Evolutionary conservation across 1,140 invertebrate species (phyloP).

Genomic region (Maniola jurtina): DNA sequence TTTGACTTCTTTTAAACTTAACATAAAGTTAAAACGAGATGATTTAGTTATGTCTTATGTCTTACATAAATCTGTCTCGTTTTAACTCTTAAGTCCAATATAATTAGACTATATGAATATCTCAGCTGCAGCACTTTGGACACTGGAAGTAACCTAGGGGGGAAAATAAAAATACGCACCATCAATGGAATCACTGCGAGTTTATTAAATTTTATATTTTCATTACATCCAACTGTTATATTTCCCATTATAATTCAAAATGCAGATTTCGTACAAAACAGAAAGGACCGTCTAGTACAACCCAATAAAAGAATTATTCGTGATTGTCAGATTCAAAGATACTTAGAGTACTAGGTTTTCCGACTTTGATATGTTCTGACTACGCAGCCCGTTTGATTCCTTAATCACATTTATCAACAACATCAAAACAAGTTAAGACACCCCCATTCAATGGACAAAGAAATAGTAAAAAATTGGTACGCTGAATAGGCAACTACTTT

Average conservation of each 20-base stretch:
- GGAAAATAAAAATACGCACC: slow-evolving; percentile 59
- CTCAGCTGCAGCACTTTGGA: not conserved
- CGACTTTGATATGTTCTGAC: slow-evolving; percentile 71
- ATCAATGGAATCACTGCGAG: slow-evolving; percentile 77
- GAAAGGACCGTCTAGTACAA: slow-evolving; percentile 54
- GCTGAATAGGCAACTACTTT: not conserved
- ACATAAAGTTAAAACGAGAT: no score
- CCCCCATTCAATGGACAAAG: slow-evolving; percentile 39
- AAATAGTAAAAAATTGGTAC: slow-evolving; percentile 34
- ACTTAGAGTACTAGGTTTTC: slow-evolving; percentile 75
- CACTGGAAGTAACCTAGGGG: not conserved
- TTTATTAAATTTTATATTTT: slow-evolving; percentile 75
- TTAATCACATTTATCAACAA: slow-evolving; percentile 75
- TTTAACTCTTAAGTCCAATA: no score
- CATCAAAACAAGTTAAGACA: slow-evolving; percentile 76
- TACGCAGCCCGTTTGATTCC: slow-evolving; percentile 68
- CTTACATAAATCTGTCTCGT: no score
- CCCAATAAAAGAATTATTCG: slow-evolving; percentile 43
- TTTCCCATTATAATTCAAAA: slow-evolving; percentile 58
- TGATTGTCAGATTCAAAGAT: slow-evolving; percentile 70
- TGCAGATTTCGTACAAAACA: slow-evolving; percentile 54
- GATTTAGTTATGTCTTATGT: no score
- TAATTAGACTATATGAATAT: no score
- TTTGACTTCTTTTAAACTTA: no score
- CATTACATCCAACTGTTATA: slow-evolving; percentile 70